Evolutionary conservation across 2,888 invertebrate species (phyloP).

Genomic region (Gastrophysa polygoni): DNA sequence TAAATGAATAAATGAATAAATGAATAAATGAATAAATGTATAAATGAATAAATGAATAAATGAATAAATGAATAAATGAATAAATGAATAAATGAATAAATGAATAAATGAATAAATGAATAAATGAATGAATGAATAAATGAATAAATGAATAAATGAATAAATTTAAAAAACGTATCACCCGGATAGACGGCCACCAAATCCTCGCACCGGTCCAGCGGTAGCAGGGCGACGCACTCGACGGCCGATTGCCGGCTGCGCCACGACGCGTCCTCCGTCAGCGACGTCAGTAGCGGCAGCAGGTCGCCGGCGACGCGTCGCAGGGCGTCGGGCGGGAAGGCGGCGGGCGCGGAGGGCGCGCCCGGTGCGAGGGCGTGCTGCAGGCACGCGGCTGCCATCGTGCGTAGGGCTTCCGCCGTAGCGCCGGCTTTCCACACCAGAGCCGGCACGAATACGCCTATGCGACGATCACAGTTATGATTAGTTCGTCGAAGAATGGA

Average conservation of each 20-base stretch:
- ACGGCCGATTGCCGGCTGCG: conserved; percentile 67
- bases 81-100: too few species aligned
- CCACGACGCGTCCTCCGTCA: conserved; percentile 69
- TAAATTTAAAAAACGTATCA: conserved; percentile 43
- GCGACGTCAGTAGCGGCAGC: conserved; percentile 64
- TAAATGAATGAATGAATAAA: too few species aligned
- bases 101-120: too few species aligned
- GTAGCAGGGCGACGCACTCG: conserved; percentile 63
- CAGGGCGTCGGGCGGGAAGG: conserved; percentile 24
- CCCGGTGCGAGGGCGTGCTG: conserved; percentile 66
- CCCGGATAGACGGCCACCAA: conserved; percentile 69
- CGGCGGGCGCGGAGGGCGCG: conserved; percentile 44
- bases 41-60: too few species aligned
- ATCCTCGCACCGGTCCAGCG: conserved; percentile 62
- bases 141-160: too few species aligned
- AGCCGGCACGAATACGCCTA: conserved; percentile 73
- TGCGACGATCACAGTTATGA: conserved; percentile 18
- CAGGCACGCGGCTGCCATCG: conserved; percentile 75
- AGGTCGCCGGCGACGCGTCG: conserved; percentile 52
- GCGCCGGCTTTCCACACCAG: conserved; percentile 81
- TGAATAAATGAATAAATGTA: too few species aligned
- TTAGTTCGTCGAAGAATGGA: too few species aligned
- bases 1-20: too few species aligned
- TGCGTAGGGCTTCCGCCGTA: conserved; percentile 77
- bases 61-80: too few species aligned